These are phyloP conservation scores for Dipodomys spectabilis DNA, from an alignment of 2,113 vertebrate species.

Conservation along the genomic window DNA sequence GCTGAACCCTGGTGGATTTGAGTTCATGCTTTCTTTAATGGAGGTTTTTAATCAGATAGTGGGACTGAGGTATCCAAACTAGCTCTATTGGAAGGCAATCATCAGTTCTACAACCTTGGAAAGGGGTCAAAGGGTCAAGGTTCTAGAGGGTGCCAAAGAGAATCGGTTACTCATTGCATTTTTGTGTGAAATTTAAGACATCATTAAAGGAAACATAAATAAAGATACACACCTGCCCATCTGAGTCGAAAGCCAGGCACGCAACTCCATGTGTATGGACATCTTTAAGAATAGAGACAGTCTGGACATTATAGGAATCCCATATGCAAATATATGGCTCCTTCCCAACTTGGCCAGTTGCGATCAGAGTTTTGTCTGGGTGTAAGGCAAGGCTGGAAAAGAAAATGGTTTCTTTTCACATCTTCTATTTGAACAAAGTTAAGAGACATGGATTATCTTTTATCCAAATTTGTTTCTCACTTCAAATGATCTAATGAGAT, in stretches of 20 bases:
- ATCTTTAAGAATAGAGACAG: conserved; percentile 96
- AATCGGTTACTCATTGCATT: neutral
- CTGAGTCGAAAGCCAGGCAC: conserved; percentile 94
- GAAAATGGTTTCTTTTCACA: conserved; percentile 71
- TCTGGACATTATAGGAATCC: conserved; percentile 94
- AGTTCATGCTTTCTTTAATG: neutral
- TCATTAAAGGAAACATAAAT: conserved; percentile 22
- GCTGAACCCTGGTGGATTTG: neutral
- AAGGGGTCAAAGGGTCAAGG: neutral
- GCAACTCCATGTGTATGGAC: conserved; percentile 96
- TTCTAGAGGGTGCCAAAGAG: neutral
- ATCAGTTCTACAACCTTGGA: neutral
- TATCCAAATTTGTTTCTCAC: conserved; percentile 58
- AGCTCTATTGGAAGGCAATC: neutral
- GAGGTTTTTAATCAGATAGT: neutral
- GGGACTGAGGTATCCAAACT: neutral
- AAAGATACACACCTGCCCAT: conserved; percentile 93
- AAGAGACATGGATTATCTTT: conserved; percentile 31
- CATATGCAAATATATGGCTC: conserved; percentile 97
- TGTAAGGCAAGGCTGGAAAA: conserved; percentile 94
- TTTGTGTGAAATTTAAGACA: neutral
- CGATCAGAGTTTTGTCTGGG: conserved; percentile 95
- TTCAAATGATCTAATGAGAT: conserved; percentile 49
- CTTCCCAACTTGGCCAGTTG: conserved; percentile 97
- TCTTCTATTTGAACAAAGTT: conserved; percentile 40